Evolutionary conservation across 2,113 vertebrate genomes (phyloP).

Genomic region (Pungitius pungitius): DNA sequence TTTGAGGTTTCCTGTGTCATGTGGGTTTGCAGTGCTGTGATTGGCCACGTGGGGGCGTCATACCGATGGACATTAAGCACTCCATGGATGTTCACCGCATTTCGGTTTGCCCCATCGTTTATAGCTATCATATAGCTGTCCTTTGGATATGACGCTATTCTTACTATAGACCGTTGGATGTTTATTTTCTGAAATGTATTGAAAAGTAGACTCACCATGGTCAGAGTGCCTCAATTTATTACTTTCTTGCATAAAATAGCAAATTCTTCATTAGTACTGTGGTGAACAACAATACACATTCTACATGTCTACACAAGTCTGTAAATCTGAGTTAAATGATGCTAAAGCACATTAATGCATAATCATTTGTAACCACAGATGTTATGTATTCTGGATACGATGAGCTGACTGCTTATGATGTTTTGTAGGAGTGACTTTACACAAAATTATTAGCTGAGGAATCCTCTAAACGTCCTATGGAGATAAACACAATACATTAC

Average conservation of each 20-base stretch:
- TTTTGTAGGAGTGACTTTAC: neutral
- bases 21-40: conserved; percentile 13
- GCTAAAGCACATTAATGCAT: neutral
- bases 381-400: neutral
- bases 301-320: no score
- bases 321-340: neutral
- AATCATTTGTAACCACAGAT: neutral
- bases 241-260: no score
- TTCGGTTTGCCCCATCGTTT: neutral
- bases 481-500: neutral
- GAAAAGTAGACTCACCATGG: neutral
- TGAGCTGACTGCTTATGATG: neutral
- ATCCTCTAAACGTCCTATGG: neutral
- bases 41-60: conserved; percentile 42
- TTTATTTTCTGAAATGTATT: neutral
- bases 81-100: neutral
- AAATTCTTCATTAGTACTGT: neutral
- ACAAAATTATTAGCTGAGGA: neutral
- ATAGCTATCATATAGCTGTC: neutral
- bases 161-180: neutral
- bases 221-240: neutral
- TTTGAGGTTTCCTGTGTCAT: neutral
- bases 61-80: neutral
- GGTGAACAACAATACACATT: neutral
- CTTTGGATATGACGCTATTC: neutral